Conservation (phyloP, 2,113 vertebrate genomes). For the Bombycilla garrulus region DNA sequence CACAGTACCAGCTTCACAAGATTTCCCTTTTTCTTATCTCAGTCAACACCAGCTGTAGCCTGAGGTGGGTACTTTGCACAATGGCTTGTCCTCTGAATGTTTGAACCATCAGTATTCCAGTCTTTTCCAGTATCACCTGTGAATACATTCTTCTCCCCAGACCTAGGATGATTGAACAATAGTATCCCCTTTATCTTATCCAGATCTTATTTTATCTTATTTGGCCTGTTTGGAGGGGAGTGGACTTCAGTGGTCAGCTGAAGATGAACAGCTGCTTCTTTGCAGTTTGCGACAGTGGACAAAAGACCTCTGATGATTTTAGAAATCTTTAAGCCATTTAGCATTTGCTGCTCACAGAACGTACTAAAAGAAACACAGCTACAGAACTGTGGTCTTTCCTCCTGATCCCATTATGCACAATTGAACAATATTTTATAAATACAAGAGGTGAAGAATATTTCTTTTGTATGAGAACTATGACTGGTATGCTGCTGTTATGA, state of each 20-base stretch:
- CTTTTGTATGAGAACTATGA: background rate
- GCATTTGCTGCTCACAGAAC: background rate
- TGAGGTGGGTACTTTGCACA: background rate
- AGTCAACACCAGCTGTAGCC: background rate
- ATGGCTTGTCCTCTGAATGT: background rate
- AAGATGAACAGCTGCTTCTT: background rate
- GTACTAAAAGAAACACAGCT: background rate
- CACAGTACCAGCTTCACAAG: rapidly evolving
- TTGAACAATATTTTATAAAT: background rate
- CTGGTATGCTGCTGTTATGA: background rate
- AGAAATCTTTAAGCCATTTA: background rate
- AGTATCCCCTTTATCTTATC: background rate
- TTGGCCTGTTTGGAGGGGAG: background rate
- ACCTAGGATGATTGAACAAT: background rate
- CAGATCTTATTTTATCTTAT: no score
- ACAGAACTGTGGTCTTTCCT: background rate
- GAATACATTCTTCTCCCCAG: background rate
- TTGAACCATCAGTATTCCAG: background rate
- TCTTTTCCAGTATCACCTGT: background rate
- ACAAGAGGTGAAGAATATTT: background rate
- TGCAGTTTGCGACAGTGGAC: no score
- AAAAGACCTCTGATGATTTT: background rate
- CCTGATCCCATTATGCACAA: background rate
- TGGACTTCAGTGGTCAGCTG: background rate
- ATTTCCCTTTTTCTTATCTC: background rate